A percentile compares a stretch with the other conserved stretches of the same genome.
phyloP scores from a whole-genome alignment of 2,888 invertebrate genomes.

The Cerceris rybyensis region DNA sequence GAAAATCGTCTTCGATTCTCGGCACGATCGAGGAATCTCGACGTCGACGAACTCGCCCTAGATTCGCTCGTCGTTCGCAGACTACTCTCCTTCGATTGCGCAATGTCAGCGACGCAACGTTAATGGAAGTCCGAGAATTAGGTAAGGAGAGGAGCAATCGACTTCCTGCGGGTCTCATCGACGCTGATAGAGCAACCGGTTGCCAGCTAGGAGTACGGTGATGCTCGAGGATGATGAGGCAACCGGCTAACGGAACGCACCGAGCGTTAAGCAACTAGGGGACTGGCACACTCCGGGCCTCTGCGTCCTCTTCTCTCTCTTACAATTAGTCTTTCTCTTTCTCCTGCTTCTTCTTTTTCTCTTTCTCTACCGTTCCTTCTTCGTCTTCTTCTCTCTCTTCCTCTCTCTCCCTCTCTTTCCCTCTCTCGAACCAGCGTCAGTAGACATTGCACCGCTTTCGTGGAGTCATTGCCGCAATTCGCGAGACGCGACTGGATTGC shows the following conservation, averaged over 20 bases:
- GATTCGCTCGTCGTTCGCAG: slow-evolving; percentile 44
- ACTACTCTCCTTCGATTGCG: slow-evolving; percentile 38
- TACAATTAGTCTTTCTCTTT: neutral
- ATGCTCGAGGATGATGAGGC: slow-evolving; percentile 46
- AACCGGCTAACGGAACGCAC: slow-evolving; percentile 54
- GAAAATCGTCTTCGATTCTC: neutral
- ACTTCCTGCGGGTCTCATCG: slow-evolving; percentile 60
- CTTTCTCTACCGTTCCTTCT: neutral
- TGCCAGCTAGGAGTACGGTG: slow-evolving; percentile 29
- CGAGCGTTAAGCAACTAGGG: slow-evolving; percentile 49
- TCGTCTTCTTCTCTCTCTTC: neutral
- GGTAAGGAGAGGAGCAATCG: slow-evolving; percentile 66
- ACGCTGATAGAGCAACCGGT: slow-evolving; percentile 50
- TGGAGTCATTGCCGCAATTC: slow-evolving; percentile 25
- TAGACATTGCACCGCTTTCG: slow-evolving; percentile 25
- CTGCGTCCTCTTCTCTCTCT: neutral
- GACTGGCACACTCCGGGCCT: slow-evolving; percentile 22
- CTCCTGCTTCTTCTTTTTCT: neutral
- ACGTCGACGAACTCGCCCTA: neutral
- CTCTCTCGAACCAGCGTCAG: slow-evolving; percentile 1
- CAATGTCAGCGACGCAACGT: slow-evolving; percentile 30
- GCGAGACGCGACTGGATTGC: slow-evolving; percentile 27
- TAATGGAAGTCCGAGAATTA: slow-evolving; percentile 57
- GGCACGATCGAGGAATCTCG: neutral
- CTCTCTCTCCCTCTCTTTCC: neutral